phyloP scores from a whole-genome alignment of 2,113 vertebrate species.

The Bos indicus region DNA sequence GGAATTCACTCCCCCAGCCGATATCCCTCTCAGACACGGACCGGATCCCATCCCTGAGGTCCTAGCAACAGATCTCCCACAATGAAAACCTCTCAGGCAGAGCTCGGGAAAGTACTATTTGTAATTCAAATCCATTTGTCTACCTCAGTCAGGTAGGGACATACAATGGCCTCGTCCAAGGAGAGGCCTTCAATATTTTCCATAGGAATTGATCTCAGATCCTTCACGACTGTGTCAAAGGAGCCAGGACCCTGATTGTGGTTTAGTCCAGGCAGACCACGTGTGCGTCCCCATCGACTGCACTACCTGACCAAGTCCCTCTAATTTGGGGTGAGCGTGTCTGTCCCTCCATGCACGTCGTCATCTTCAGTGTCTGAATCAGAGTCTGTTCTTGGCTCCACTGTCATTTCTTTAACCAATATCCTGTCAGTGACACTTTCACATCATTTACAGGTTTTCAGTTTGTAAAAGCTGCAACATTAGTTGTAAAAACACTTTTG shows the following conservation, averaged over 20 bases:
- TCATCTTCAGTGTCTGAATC: neutral
- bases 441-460: neutral
- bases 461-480: neutral
- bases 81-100: no score
- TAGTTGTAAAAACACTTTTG: neutral
- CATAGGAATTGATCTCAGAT: neutral
- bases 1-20: no score
- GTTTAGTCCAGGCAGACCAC: neutral
- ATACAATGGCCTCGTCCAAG: neutral
- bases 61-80: no score
- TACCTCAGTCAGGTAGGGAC: neutral
- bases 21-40: no score
- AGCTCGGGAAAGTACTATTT: neutral
- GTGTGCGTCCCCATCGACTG: neutral
- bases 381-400: neutral
- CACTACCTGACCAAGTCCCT: neutral
- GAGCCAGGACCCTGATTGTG: neutral
- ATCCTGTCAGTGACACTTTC: neutral
- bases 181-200: neutral
- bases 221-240: neutral
- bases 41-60: no score
- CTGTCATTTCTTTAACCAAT: neutral
- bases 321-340: neutral
- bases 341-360: neutral
- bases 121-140: neutral